These are phyloP conservation scores for Apteryx mantelli DNA, from an alignment of 2,113 vertebrate species.

Conservation along the genomic window DNA sequence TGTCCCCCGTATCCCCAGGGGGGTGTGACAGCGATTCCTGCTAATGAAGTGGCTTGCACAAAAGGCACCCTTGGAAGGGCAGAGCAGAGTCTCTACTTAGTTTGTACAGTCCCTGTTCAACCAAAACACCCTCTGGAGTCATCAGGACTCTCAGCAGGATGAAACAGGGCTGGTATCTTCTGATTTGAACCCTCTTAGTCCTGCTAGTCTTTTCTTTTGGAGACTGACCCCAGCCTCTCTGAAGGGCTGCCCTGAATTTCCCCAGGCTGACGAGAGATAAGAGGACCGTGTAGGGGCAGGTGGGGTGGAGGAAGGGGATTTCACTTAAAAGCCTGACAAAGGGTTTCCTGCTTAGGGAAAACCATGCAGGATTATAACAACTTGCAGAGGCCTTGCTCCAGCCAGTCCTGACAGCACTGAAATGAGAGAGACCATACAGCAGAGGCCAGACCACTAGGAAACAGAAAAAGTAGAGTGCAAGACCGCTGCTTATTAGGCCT, in stretches of 20 bases:
- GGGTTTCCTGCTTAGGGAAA: neutral
- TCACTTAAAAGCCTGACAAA: neutral
- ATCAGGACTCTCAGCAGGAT: neutral
- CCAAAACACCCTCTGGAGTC: neutral
- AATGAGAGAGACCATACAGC: neutral
- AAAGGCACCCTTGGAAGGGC: neutral
- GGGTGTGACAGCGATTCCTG: neutral
- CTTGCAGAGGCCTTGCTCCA: neutral
- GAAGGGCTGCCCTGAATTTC: neutral
- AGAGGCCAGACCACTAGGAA: neutral
- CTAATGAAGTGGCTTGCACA: neutral
- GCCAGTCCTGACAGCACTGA: neutral
- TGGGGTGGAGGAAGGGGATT: neutral
- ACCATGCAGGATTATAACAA: neutral
- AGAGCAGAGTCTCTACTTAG: conserved; percentile 8
- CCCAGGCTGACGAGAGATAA: neutral
- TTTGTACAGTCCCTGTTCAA: neutral
- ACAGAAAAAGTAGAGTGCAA: neutral
- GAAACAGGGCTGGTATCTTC: neutral
- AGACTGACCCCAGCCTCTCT: neutral
- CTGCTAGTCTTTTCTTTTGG: neutral
- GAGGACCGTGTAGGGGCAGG: neutral
- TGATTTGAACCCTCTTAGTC: neutral
- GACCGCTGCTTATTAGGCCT: neutral
- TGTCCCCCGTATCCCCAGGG: neutral